A percentile compares a stretch with the other conserved stretches of the same genome.
Conservation (phyloP, 2,888 invertebrate genomes). For the Hemistola chrysoprasaria region DNA sequence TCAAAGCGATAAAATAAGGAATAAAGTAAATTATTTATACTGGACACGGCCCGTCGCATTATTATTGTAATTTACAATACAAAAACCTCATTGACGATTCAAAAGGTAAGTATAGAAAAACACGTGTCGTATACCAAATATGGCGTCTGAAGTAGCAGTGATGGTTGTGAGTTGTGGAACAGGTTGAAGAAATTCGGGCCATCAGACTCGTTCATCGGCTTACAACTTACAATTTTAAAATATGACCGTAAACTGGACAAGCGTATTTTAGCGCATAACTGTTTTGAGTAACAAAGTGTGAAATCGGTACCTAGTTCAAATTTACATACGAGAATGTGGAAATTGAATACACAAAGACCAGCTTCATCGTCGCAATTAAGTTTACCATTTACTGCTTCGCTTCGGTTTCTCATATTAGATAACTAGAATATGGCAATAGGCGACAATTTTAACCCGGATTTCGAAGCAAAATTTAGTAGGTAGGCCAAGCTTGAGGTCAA, state of each 20-base stretch:
- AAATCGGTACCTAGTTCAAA: slow-evolving; percentile 3
- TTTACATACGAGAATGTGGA: not conserved
- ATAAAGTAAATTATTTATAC: slow-evolving; percentile 29
- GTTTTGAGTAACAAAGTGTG: slow-evolving; percentile 3
- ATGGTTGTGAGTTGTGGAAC: slow-evolving; percentile 51
- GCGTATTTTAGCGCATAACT: slow-evolving; percentile 1
- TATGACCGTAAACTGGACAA: slow-evolving; percentile 16
- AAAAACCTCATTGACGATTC: slow-evolving; percentile 41
- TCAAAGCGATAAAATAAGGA: slow-evolving; percentile 14
- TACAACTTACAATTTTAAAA: slow-evolving; percentile 16
- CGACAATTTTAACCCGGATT: too few relatives aligned
- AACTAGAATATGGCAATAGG: too few relatives aligned
- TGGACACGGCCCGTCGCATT: slow-evolving; percentile 28
- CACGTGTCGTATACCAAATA: slow-evolving; percentile 46
- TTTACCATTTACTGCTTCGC: too few relatives aligned
- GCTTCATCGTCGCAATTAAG: too few relatives aligned
- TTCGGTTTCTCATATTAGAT: too few relatives aligned
- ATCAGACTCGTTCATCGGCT: slow-evolving; percentile 14
- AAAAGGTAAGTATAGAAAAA: slow-evolving; percentile 41
- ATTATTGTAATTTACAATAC: slow-evolving; percentile 26
- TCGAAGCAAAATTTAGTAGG: too few relatives aligned
- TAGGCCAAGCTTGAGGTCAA: too few relatives aligned
- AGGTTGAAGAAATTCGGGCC: slow-evolving; percentile 55
- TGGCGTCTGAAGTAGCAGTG: slow-evolving; percentile 41
- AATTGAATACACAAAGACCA: too few relatives aligned